Evolutionary conservation across 1,140 invertebrate genomes (phyloP), one percentile per base, ranked within the genome.

Genomic region (Aricia agestis): DNA sequence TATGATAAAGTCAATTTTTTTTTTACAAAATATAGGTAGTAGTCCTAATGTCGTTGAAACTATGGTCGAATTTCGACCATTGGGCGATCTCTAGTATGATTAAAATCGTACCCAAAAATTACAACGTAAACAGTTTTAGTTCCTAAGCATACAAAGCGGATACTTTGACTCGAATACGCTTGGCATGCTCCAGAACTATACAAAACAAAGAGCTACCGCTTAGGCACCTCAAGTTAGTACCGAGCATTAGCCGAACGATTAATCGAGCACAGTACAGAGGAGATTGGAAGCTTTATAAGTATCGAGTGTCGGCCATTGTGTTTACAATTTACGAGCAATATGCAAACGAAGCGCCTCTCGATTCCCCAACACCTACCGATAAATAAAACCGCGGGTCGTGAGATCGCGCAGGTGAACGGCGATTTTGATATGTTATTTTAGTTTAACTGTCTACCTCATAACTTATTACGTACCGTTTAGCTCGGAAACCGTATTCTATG

Each of bases 371-470:
- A 86, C 70, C 75, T 78, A 85, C 88, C 82, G 86, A 89, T 87
- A 88, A 87, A 88, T 85, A 80, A 82, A 84, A 84, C 76, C 81
- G 82, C 77, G 75, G 80, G 87, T 90, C 87, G 87, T 90, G 87
- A 82, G 85, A 90, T 84, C 82, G 78, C 78, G 77, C 79, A 76
- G 84, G 86, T 87, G 86, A 87, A 79, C 81, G 86, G 85, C 74
- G 75, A 86, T 83, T 84, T 85, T 86, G 83, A 87, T 83, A 78
- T 81, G 80, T 85, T 84, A 85, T 82, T 90, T 80, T 76, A 79
- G 69, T 77, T 78, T 82, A 84, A 82, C 79, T 79, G 77, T 77
- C 72, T 74, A 74, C 73, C 79, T 83, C 78, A 75, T 76, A 76
- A 76, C 76, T 68, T 52, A 57, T 66, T 15, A 15, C 36, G 36